A percentile compares a stretch with the other conserved stretches of the same genome.
Conservation (phyloP, 2,888 invertebrate species). For the Chymomyza fuscimana region DNA sequence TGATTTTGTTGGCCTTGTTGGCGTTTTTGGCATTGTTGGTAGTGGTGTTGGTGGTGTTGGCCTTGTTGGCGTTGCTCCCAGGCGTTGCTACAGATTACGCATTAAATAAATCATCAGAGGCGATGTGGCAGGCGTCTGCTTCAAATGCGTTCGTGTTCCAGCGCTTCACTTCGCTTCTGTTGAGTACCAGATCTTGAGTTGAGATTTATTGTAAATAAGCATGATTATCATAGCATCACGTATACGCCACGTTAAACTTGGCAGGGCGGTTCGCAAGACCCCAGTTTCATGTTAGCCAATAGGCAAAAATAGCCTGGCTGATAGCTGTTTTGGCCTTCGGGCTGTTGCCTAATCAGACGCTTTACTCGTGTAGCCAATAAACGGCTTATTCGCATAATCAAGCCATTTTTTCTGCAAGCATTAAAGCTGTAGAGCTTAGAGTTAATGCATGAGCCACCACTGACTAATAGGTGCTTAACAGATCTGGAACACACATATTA, state of each 20-base stretch:
- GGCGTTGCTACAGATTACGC: slow-evolving; percentile 70
- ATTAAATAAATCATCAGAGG: slow-evolving; percentile 70
- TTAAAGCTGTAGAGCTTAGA: not conserved
- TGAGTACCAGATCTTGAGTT: slow-evolving; percentile 22
- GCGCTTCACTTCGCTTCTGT: slow-evolving; percentile 59
- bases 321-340: not conserved
- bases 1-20: slow-evolving; percentile 1
- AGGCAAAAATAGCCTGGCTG: not conserved
- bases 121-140: slow-evolving; percentile 35
- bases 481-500: not conserved
- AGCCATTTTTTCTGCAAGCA: not conserved
- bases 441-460: not conserved
- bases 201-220: slow-evolving; percentile 73
- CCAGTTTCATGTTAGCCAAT: not conserved
- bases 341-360: not conserved
- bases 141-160: slow-evolving; percentile 20
- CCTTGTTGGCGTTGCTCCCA: not conserved
- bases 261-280: slow-evolving; percentile 4
- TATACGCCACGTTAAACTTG: slow-evolving; percentile 56
- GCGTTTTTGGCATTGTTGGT: not conserved
- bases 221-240: slow-evolving; percentile 72
- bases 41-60: not conserved
- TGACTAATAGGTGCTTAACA: not conserved
- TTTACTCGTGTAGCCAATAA: slow-evolving; percentile 3
- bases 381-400: not conserved